Percentiles rank a stretch among this genome's conserved stretches.
Evolutionary conservation across 1,140 invertebrate species (phyloP).

Genomic region (Leptinotarsa texana): DNA sequence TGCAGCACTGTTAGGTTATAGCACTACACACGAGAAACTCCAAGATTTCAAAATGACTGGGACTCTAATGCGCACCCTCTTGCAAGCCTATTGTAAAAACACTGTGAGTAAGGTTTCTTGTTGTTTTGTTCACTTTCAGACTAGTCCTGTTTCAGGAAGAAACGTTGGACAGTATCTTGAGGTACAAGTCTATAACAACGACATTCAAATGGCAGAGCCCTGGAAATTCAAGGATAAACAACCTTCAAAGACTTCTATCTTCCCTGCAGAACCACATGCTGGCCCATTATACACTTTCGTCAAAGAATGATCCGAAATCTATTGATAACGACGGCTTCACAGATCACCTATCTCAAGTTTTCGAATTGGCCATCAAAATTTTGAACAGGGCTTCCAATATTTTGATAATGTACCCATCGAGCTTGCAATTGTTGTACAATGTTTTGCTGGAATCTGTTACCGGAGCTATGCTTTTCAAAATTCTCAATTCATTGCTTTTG

Average conservation of each 20-base stretch:
- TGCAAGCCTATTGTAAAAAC: constrained; percentile 61
- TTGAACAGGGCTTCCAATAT: constrained; percentile 55
- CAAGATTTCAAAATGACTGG: constrained; percentile 58
- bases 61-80: constrained; percentile 63
- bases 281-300: constrained; percentile 54
- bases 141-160: constrained; percentile 43
- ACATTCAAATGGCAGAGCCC: constrained; percentile 48
- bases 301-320: constrained; percentile 22
- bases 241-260: constrained; percentile 61
- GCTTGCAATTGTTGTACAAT: constrained; percentile 56
- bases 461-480: constrained; percentile 64
- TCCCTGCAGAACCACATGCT: constrained; percentile 67
- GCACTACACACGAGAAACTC: constrained; percentile 44
- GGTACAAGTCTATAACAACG: constrained; percentile 44
- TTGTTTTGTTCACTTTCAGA: neutral
- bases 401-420: constrained; percentile 49
- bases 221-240: constrained; percentile 50
- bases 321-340: constrained; percentile 54
- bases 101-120: constrained; percentile 55
- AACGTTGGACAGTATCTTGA: constrained; percentile 44
- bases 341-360: constrained; percentile 59
- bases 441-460: constrained; percentile 60
- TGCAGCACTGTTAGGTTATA: constrained; percentile 61
- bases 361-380: constrained; percentile 59
- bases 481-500: constrained; percentile 63